These are phyloP conservation scores for Nemopilema nomurai DNA, from an alignment of 30 jellyfish, hydroid and myxozoan species.

Conservation along the genomic window DNA sequence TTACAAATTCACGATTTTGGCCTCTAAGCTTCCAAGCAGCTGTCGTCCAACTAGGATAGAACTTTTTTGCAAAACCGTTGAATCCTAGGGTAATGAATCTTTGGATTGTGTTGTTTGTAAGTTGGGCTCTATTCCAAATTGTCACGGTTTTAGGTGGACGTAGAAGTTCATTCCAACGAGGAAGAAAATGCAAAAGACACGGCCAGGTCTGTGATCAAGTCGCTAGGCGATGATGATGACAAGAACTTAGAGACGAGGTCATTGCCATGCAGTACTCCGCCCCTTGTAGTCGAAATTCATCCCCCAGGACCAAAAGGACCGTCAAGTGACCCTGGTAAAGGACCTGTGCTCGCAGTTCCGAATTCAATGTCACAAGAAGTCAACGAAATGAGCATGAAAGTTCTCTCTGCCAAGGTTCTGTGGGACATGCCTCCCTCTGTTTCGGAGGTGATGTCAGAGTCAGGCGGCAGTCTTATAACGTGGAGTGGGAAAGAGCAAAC, in stretches of 20 bases:
- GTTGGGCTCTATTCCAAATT: no score
- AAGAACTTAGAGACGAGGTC: conserved; percentile 90
- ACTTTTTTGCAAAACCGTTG: no score
- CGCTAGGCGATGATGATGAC: conserved; percentile 90
- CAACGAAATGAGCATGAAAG: conserved; percentile 78
- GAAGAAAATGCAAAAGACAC: conserved; percentile 88
- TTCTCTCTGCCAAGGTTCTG: conserved; percentile 62
- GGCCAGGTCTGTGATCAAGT: conserved; percentile 85
- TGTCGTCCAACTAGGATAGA: no score
- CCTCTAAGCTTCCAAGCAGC: no score
- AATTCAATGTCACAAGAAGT: conserved; percentile 84
- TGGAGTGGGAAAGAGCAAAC: conserved; percentile 67
- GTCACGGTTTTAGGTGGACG: conserved; percentile 36
- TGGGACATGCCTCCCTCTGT: conserved; percentile 82
- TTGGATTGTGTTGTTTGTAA: no score
- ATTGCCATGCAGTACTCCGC: conserved; percentile 91
- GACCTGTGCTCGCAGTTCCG: conserved; percentile 60
- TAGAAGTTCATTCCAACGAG: conserved; percentile 34
- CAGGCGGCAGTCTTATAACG: conserved; percentile 27
- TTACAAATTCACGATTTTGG: no score
- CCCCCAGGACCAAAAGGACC: conserved; percentile 95
- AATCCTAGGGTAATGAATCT: no score
- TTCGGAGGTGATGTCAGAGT: conserved; percentile 52
- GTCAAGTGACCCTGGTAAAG: conserved; percentile 97
- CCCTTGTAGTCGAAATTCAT: conserved; percentile 90